Base-by-base conservation (phyloP, 2,113 vertebrate species). In the Ceyx cyanopectus region DNA sequence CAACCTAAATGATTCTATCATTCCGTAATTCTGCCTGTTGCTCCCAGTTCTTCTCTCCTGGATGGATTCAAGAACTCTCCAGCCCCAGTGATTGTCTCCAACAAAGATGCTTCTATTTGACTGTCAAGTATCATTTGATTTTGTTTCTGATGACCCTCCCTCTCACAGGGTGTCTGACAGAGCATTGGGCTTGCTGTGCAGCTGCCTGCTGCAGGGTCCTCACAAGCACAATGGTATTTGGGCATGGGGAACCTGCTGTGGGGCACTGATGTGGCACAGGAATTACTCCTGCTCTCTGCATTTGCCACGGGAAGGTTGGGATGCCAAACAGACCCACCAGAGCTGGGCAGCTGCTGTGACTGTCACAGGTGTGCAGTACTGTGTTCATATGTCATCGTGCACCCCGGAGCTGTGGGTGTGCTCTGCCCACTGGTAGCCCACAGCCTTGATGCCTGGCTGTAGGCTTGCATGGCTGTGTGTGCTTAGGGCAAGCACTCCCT, bases 401-500 rank as follows among this genome's bases (percentile, higher is more conserved):
- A 63, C 6, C n/a, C 19, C 9, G 19, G 77, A 4, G 1, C 40
- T 34, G 34, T 0, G 1, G 14, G 12, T 14, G 29, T 2, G 1
- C 69, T 40, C 68, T 66, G 54, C 37, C 54, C 3, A 6, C 19
- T 4, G 0, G 41, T 6, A 24, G 17, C 23, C 54, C 45, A 21
- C 43, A 63, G 81, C 30, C 29, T 16, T 3, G 9, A 46, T 1
- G 20, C 58, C 72, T 23, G 61, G 46, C 45, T 86, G 75, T 66
- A 84, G 14, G 32, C 43, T 46, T 8, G 57, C 57, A 43, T 0
- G 0, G 4, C 15, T 0, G 0, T 9, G 77, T 8, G 24, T 0
- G 15, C 81, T 75, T 30, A 41, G 66, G 58, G 32, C 4, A 26
- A 51, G 76, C 48, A 26, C 8, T 63, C 26, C 11, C 43, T 60